A percentile compares a stretch with the other conserved stretches of the same genome.
Evolutionary conservation across 2,888 invertebrate genomes (phyloP).

Genomic region (Ecliptopera silaceata): DNA sequence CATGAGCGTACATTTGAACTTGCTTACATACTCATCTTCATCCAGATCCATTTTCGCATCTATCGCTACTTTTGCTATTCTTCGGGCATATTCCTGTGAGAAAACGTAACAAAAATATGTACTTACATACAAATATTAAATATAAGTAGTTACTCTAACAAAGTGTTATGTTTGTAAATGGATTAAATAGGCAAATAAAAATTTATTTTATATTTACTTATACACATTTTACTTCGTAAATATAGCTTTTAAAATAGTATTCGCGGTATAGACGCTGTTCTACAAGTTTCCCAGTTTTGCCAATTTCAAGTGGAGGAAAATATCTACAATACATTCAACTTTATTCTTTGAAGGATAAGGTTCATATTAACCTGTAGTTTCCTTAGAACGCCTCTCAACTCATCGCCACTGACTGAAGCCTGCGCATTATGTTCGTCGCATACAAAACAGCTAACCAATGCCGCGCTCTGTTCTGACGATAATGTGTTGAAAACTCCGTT

Average conservation of each 20-base stretch:
- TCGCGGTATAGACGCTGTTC: too few species aligned
- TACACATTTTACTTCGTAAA: too few species aligned
- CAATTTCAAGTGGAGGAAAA: too few species aligned
- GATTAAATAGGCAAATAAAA: too few species aligned
- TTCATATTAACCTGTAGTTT: conserved; percentile 89
- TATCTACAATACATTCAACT: not conserved
- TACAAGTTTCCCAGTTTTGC: too few species aligned
- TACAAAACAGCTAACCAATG: conserved; percentile 95
- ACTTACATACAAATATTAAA: too few species aligned
- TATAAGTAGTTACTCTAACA: too few species aligned
- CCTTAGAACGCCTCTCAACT: conserved; percentile 93
- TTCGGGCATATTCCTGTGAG: conserved; percentile 92
- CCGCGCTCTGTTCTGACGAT: conserved; percentile 90
- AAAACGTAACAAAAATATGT: not conserved
- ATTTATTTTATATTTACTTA: too few species aligned
- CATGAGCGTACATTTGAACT: conserved; percentile 97
- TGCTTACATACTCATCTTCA: conserved; percentile 94
- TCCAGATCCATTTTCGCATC: conserved; percentile 94
- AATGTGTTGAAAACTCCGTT: conserved; percentile 97
- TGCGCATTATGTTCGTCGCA: conserved; percentile 96
- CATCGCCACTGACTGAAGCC: conserved; percentile 90
- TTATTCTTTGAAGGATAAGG: conserved; percentile 1
- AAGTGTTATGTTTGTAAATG: too few species aligned
- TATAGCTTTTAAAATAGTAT: too few species aligned
- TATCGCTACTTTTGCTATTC: conserved; percentile 94